A percentile compares a stretch with the other conserved stretches of the same genome.
Conservation (phyloP, 1,140 invertebrate genomes). For the Trichonephila inaurata region DNA sequence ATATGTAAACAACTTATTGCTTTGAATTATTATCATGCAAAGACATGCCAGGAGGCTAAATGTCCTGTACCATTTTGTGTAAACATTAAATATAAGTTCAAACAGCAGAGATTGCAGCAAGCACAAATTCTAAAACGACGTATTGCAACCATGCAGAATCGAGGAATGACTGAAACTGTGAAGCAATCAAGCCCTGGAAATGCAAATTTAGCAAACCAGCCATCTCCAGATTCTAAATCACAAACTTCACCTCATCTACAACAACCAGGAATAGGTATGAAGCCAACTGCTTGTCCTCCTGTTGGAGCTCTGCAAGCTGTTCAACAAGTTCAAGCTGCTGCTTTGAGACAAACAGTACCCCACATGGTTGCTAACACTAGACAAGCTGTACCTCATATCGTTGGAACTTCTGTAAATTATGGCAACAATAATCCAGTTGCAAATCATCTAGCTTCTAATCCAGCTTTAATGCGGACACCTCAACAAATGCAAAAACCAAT, state of each 20-base stretch:
- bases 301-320: constrained; percentile 92
- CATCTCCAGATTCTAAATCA: constrained; percentile 78
- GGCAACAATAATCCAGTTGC: constrained; percentile 86
- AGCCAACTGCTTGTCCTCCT: constrained; percentile 87
- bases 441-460: constrained; percentile 19
- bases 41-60: constrained; percentile 97
- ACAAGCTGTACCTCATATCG: constrained; percentile 29
- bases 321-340: constrained; percentile 95
- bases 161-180: constrained; percentile 66
- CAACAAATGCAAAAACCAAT: constrained; percentile 66
- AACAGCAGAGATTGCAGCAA: constrained; percentile 95
- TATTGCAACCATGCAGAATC: constrained; percentile 87
- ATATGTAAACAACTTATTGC: constrained; percentile 99
- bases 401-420: constrained; percentile 80
- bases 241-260: constrained; percentile 82
- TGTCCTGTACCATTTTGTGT: constrained; percentile 99
- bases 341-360: constrained; percentile 90
- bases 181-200: constrained; percentile 69
- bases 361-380: constrained; percentile 81
- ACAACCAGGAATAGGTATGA: constrained; percentile 81
- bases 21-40: constrained; percentile 98
- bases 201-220: constrained; percentile 75
- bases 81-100: constrained; percentile 98
- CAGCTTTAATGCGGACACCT: constrained; percentile 31
- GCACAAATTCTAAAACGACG: constrained; percentile 90